These are phyloP conservation scores for Picathartes gymnocephalus DNA, from an alignment of 2,113 vertebrate genomes.

Conservation along the genomic window DNA sequence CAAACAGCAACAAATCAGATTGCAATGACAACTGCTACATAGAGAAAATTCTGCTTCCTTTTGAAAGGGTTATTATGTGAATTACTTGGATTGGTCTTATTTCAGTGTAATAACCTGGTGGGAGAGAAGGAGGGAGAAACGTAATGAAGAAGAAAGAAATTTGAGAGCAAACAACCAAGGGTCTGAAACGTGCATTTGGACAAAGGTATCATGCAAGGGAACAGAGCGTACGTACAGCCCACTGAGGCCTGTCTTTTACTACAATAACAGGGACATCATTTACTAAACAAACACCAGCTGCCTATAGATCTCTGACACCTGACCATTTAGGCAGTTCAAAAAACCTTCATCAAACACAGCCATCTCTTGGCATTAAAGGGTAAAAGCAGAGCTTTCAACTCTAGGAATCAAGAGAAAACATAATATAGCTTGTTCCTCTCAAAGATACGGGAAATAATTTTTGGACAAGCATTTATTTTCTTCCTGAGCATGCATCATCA, in stretches of 20 bases:
- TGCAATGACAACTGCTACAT: neutral
- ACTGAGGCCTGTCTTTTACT: conserved; percentile 24
- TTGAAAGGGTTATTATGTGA: neutral
- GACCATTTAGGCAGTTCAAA: conserved; percentile 3
- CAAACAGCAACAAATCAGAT: neutral
- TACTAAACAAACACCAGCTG: conserved; percentile 59
- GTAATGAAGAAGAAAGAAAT: conserved; percentile 32
- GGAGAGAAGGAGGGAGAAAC: neutral
- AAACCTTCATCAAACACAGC: conserved; percentile 36
- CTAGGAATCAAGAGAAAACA: neutral
- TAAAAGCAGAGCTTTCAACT: conserved; percentile 5
- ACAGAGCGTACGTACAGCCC: neutral
- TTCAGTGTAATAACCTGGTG: conserved; percentile 9
- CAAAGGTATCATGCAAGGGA: neutral
- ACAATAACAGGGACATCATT: conserved; percentile 36
- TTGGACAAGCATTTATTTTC: neutral
- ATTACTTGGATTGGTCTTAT: conserved; percentile 4
- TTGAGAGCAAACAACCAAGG: neutral
- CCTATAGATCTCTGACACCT: conserved; percentile 17
- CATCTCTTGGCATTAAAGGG: neutral
- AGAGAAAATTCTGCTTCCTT: neutral
- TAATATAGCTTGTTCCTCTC: neutral
- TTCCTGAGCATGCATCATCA: neutral
- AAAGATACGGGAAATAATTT: conserved; percentile 7
- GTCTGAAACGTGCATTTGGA: neutral